Base-by-base conservation (phyloP, 2,888 invertebrate genomes). In the Limnephilus rhombicus region DNA sequence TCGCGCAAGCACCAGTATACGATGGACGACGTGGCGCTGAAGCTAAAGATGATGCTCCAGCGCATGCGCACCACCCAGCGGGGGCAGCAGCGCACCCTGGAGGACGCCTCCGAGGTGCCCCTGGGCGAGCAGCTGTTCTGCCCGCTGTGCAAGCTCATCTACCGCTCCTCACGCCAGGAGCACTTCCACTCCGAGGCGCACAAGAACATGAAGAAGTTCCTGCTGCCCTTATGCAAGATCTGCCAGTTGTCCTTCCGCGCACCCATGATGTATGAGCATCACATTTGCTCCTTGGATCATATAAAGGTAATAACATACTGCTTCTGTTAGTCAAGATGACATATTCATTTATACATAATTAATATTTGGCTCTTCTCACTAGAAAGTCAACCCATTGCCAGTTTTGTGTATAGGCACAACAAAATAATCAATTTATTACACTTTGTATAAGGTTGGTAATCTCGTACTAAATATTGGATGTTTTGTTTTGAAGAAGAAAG, bases 261-360 rank as follows among this genome's bases (percentile, higher is more conserved):
- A 94, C 98, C 98, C 24, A 98, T 98, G 98, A 96, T 98, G 29
- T 98, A 98, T 95, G 98, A 98, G 94, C 98, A 97, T 93, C 98
- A 98, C 95, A 97, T 98, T 94, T 98, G 98, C 94, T 98, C 98
- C 0, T 95, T 98, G 94, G 98, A 98, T 92, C 98, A 98, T 94
- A 97, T 98, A 49, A 97, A 97, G 97, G 98, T 98, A 95, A 86
- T 41, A 5, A 15, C 3, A 53, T 4, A 15, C 53, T 53, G 53
- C 12, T 53, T 15, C 3, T 53, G 1, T 18, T 18, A 41, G 53
- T 18, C 45, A 37, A 37, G 37, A 37, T 37, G 37, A 37, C 37
- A 37, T 3, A 37, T 31, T 31, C 31, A 31, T 31, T 31, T 2
- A 41, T 41, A 41, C 7, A 2, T 45, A 45, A 12, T 12, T 45